Conservation (phyloP, 2,888 invertebrate species). For the Epirrhoe alternata region DNA sequence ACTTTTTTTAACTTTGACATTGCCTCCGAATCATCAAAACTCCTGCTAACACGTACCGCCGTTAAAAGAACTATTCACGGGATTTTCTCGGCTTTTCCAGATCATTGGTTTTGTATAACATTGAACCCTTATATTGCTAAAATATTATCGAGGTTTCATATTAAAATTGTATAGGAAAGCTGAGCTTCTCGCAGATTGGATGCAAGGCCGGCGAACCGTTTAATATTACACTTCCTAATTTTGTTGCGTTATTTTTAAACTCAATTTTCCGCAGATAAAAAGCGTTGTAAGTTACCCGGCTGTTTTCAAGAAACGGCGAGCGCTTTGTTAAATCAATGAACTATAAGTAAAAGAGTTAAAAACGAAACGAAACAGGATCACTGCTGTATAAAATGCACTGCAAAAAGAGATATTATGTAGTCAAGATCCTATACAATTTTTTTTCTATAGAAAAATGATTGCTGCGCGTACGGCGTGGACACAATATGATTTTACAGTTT, state of each 20-base stretch:
- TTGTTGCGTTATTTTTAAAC: slow-evolving; percentile 34
- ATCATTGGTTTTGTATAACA: slow-evolving; percentile 61
- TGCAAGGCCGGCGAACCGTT: slow-evolving; percentile 35
- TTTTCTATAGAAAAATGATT: too few relatives aligned
- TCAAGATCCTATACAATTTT: too few relatives aligned
- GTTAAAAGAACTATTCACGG: slow-evolving; percentile 53
- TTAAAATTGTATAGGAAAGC: slow-evolving; percentile 33
- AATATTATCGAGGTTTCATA: slow-evolving; percentile 45
- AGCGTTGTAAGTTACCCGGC: not conserved
- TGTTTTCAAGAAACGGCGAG: not conserved
- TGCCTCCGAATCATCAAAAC: not conserved
- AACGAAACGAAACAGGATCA: too few relatives aligned
- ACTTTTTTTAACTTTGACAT: not conserved
- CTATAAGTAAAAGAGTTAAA: too few relatives aligned
- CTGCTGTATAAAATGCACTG: too few relatives aligned
- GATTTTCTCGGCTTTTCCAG: slow-evolving; percentile 54
- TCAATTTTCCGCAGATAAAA: not conserved
- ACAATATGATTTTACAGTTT: too few relatives aligned
- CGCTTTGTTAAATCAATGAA: too few relatives aligned
- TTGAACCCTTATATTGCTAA: slow-evolving; percentile 48
- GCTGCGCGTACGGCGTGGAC: too few relatives aligned
- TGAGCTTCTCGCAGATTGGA: slow-evolving; percentile 39
- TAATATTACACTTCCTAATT: slow-evolving; percentile 36
- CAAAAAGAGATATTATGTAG: too few relatives aligned
- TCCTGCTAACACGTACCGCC: not conserved